Evolutionary conservation across 2,888 invertebrate species (phyloP).

Genomic region (Lasioglossum figueresi): DNA sequence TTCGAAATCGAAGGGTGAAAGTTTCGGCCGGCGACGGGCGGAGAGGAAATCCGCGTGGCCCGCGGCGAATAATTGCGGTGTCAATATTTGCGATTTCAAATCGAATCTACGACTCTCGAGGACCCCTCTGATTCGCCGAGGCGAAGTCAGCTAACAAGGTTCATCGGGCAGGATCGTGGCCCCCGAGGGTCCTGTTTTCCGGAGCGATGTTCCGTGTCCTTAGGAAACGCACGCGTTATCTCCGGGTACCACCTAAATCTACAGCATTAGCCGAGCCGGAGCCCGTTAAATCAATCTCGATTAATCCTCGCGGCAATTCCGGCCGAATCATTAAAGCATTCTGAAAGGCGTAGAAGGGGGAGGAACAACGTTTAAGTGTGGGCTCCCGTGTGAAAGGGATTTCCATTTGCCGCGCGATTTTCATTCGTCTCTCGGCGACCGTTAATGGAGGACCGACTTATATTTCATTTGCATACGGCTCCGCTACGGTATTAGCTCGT

Average conservation of each 20-base stretch:
- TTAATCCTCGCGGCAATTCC: conserved; percentile 68
- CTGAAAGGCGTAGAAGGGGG: conserved; percentile 20
- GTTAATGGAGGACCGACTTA: conserved; percentile 52
- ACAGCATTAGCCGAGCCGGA: conserved; percentile 7
- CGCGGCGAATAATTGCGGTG: not conserved
- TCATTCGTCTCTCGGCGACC: conserved; percentile 5
- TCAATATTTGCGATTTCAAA: not conserved
- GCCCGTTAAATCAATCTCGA: conserved; percentile 72
- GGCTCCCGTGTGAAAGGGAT: conserved; percentile 49
- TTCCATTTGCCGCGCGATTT: conserved; percentile 32
- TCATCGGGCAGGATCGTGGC: not conserved
- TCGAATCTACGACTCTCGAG: not conserved
- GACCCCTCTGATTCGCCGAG: not conserved
- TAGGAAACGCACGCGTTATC: conserved; percentile 34
- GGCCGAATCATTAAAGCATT: conserved; percentile 55
- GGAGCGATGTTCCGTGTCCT: conserved; percentile 41
- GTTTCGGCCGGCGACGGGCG: too few relatives aligned
- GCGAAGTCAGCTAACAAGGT: conserved; percentile 19
- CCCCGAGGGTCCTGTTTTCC: not conserved
- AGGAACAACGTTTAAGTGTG: conserved; percentile 32
- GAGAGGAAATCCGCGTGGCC: not conserved
- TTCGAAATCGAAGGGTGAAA: not conserved
- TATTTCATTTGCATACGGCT: conserved; percentile 72
- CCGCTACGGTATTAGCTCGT: conserved; percentile 50
- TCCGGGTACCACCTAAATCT: conserved; percentile 4